Evolutionary conservation across 30 jellyfish, hydroid and myxozoan species (phyloP), one percentile per base, ranked within the genome.

Genomic region (Turritopsis dohrnii): DNA sequence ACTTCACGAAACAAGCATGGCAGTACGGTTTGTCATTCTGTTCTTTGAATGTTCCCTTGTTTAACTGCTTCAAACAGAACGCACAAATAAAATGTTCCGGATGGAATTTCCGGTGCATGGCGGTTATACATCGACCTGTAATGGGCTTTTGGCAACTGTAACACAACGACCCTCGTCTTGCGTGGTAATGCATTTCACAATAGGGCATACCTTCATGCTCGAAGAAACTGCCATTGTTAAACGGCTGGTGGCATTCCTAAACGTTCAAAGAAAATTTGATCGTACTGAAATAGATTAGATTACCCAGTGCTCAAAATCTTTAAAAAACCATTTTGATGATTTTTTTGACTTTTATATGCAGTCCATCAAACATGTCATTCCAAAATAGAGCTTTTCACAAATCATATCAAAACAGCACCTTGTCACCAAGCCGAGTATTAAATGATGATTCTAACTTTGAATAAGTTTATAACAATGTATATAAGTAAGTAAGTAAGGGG

Each of bases 71-170:
- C 90, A 88, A 85, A 79, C 98, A 92, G 84, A 88, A 92, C 66
- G 98, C 96, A 74, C 98, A 92, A 82, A 88, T 92, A 81, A 92
- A 92, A 79, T 92, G 98, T 75, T 92, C 98, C 18, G 98, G 98
- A 74, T 92, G 98, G 89, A 92, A 92, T 72, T 92, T 92, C 79
- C 98, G 92, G 80, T 92, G 96, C 96, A 88, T 88, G 41, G 96
- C 98, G 4, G 98, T 88, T 28, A 92, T 88, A 71, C 96, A 92
- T 17, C 96, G 85, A 28, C 98, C 98, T 28, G 96, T 88, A 79
- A 92, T 92, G 28, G 98, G 98, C 65, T 92, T 92, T 69, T 92
- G 96, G 94, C 98, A 92, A 71, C 96, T 92, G 92, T 88, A 88
- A 88, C 98, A 92, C 20, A 92, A 85, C n/a, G 98, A 92, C 16